Evolutionary conservation across 2,797 vertebrate species (phyloP), one percentile per base, ranked within the genome.

Genomic region (Eurystomus glaucurus): DNA sequence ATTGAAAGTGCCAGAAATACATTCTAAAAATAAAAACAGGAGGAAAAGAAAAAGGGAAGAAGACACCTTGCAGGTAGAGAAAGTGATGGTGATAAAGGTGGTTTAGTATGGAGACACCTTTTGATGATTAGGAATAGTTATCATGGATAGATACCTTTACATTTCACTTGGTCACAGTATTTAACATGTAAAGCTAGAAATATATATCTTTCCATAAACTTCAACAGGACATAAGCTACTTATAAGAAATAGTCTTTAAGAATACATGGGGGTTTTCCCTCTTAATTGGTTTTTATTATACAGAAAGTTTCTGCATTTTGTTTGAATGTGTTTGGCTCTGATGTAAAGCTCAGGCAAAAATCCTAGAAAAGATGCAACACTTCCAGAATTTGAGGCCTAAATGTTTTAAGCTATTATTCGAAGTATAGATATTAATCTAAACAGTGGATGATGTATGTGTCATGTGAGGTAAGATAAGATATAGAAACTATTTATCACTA

Each of bases 361-460:
- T 65, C n/a, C 23, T 82, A 41, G 58, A 46, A 61, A 87, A 94
- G 20, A 55, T 55, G 23, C 2, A 72, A 6, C 6, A 6, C 10
- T 86, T 72, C 9, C 51, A 60, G 23, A 75, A 78, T 22, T 9
- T 60, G 23, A 68, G 69, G 70, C 28, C 62, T 79, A 54, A 86
- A 52, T 92, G n/a, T 62, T 92, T 88, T 88, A 60, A 85, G 33
- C 72, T 90, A 12, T 85, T 78, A 48, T 33, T 96, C 28, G 22
- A 85, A 79, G 46, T 52, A n/a, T 60, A 29, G 10, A 0, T 26
- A 22, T 20, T 86, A 70, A 72, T 62, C 54, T 92, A 66, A 90
- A 66, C 11, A 91, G 87, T 45, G 52, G 60, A 33, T 72, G 31
- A 35, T 50, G 5, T 50, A 28, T 55, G 6, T 88, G 46, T 31